Evolutionary conservation across 2,888 invertebrate species (phyloP), one percentile per base, ranked within the genome.

Genomic region (Strigamia maritima): DNA sequence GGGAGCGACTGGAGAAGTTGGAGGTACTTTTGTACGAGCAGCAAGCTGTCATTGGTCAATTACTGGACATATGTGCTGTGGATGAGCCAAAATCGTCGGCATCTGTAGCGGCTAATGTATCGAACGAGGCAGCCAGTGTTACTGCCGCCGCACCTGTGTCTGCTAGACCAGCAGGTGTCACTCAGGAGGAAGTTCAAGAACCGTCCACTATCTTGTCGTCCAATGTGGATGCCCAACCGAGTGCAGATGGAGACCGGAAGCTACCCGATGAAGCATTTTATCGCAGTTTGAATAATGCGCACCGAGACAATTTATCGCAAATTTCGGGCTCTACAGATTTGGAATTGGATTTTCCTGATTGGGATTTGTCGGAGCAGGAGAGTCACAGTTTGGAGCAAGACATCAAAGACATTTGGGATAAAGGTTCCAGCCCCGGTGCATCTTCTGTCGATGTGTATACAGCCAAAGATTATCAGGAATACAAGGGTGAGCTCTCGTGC

Each of bases 1-100:
- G 95, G 95, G 93, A 94, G 84, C 89, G 95, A 74, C 88, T 96
- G 80, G 95, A 96, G 84, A 93, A 95, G 86, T 88, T 96, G 35
- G 95, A 96, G 85, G 90, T 93, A 26, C 89, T 95, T 81, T 90
- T 95, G 26, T 83, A 92, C 85, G 95, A 95, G 85, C 96, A 96
- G 86, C 95, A 95, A 86, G 92, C 93, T 83, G 94, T 95, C 70
- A 94, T 96, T 83, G 91, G 93, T 78, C 95, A 95, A 85, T 88
- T 96, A 84, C 90, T 95, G 84, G 92, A 93, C 85, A 92, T 92
- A 86, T 93, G 93, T 85, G 22, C 44, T 14, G 78, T 75, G 49
- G 75, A 79, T 7, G 79, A 26, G 31, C 26, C n/a, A 14, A 40
- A 75, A 38, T 44, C 16, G 35, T 44, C 19, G 28, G 24, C 24